Base-by-base conservation (phyloP, 2,888 invertebrate species). In the Idaea straminata region DNA sequence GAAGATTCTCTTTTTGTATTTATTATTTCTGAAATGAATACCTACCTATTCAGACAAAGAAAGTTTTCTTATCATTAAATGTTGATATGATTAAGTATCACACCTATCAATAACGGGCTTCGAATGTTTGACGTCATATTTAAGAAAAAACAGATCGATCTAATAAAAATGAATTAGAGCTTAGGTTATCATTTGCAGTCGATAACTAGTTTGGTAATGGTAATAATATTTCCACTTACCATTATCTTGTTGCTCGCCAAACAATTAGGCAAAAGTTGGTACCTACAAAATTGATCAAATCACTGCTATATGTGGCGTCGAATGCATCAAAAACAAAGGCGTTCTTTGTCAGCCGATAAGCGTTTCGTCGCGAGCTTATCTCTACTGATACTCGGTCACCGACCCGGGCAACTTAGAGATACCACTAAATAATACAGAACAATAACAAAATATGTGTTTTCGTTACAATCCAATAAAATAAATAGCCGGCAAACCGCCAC, bases 311-410 rank as follows among this genome's bases (percentile, higher is more conserved):
- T 80, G 78, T 75, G 77, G 80, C 79, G 83, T 85, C 82, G 77
- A 87, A 87, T 84, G 83, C 77, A 85, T 85, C 77, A 83, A 89
- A 89, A 91, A 91, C 90, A 91, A 89, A 87, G 83, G 84, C 83
- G 78, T 83, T 87, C 87, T 87, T 88, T 89, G 87, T 85, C 84
- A 83, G 80, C 74, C 84, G 89, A 91, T 90, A 91, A 90, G 82
- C 81, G 80, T 82, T 83, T 83, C 77, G 86, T 85, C 84, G 88
- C 75, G 74, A 79, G 81, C 86, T 91, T 91, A 92, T 92, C 91
- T 87, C 70, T 64, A 67, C 80, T 82, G 92, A 92, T 92, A 92
- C 76, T 64, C 87, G 92, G 91, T 87, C 90, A 83, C 65, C 79
- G 87, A 91, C 89, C 90, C 80, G 80, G 66, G 66, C 72, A 74